Evolutionary conservation across 2,888 invertebrate species (phyloP), one percentile per base, ranked within the genome.

Genomic region (Oscheius sp.): DNA sequence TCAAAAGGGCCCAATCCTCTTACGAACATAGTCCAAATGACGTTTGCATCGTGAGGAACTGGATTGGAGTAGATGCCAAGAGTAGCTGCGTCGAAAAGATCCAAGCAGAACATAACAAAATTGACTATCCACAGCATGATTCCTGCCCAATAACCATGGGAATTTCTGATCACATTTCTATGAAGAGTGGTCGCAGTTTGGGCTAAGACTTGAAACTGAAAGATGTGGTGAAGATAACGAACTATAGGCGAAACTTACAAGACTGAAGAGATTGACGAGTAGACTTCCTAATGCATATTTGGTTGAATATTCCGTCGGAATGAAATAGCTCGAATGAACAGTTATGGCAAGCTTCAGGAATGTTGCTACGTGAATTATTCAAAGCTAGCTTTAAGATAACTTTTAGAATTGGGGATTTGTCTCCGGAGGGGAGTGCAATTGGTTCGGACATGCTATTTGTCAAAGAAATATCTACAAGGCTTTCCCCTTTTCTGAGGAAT

Each of bases 41-140:
- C 20, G 12, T 55, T 55, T 6, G 55, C 17, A 17, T 12, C 55
- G 12, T 55, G 2, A 33, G 55, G 55, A 4, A 55, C 37, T 3
- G 55, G 55, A 34, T 31, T 34, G 10, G 55, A 8, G 20, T 55
- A 55, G 34, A 55, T 34, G 10, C 55, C 55, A 15, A 55, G 2
- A n/a, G 55, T 55, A 8, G 55, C 55, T 10, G 55, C 34, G 12
- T 55, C 55, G 17, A 55, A 55, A 2, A 55, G 20, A 34, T 55
- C 37, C 3, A 55, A 20, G 2, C 34, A 8, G 17, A 55, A 37
- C 33, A 55, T 33, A 12, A 23, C 34, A 34, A 34, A 33, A 34
- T 55, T 55, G 20, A 55, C 37, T 6, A 55, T 34, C 55, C 55
- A 55, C 10, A 55, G 55, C 2, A 34, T 12, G 3, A 34, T 34